These are phyloP conservation scores for Rhynchopsitta pachyrhyncha DNA, from an alignment of 2,113 vertebrate genomes.

Conservation along the genomic window DNA sequence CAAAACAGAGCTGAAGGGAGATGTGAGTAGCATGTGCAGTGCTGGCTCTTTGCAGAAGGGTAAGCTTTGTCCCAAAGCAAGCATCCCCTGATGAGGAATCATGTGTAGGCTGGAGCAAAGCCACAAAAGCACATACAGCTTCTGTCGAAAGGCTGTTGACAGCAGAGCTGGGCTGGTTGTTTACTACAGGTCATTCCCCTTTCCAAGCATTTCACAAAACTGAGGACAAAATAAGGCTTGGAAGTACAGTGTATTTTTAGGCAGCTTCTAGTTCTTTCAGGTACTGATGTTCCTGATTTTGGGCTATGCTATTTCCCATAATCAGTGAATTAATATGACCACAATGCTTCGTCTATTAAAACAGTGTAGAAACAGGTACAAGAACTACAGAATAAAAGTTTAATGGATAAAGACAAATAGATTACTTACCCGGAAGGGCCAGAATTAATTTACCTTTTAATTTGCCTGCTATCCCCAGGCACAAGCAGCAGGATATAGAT, in stretches of 20 bases:
- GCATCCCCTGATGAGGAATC: conserved; percentile 43
- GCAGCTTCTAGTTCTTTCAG: conserved; percentile 29
- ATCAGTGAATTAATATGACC: not conserved
- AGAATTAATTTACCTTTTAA: conserved; percentile 23
- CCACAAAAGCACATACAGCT: not conserved
- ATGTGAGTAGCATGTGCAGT: not conserved
- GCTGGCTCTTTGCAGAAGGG: not conserved
- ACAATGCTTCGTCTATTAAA: not conserved
- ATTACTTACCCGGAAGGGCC: not conserved
- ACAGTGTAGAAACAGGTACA: not conserved
- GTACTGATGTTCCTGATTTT: not conserved
- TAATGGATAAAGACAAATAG: conserved; percentile 5
- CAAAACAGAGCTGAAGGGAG: not conserved
- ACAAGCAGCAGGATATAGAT: not conserved
- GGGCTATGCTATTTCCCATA: not conserved
- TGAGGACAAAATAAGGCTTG: not conserved
- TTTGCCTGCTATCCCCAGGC: not conserved
- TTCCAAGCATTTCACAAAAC: not conserved
- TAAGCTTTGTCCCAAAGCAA: not conserved
- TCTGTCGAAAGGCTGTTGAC: conserved; percentile 53
- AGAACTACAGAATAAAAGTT: not conserved
- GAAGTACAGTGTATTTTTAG: not conserved
- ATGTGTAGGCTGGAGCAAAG: conserved; percentile 15
- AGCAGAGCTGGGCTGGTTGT: not conserved
- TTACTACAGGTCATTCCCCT: not conserved